Base-by-base conservation (phyloP, 2,888 invertebrate genomes). In the Bhutanitis thaidina region DNA sequence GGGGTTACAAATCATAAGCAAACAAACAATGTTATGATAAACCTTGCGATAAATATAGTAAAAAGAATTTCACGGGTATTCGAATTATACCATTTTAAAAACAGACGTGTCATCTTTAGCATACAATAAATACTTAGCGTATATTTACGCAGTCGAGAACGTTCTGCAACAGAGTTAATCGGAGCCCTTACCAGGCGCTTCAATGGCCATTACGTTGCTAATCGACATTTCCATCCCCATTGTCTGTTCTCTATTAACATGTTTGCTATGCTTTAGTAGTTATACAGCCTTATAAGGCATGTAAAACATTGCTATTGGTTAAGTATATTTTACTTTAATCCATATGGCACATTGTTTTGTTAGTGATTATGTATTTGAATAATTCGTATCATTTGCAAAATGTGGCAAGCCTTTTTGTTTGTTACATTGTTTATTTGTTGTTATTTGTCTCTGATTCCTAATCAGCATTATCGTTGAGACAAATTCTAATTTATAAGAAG, bases 171-270 rank as follows among this genome's bases (percentile, higher is more conserved):
- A 39, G 27, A 27, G 40, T 35, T 34, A 12, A 39, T 38, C 27
- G 25, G 12, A 32, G 14, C 38, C 38, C 30, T 32, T 15, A 44
- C 43, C 10, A 39, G 16, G 39, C 34, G 7, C 27, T 34, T 39
- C 27, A 39, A 40, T 30, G 34, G 12, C 16, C 10, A 39, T 36
- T 45, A 15, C 32, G 44, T 45, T 35, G 40, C 12, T 35, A 35
- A 50, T 45, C 40, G 12, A n/a, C 35, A 50, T 45, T 44, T 50
- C 39, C 35, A 50, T 45, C 35, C 27, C 44, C 50, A 50, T 50
- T 50, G 45, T 50, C 12, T 35, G 29, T n/a, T 16, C 16, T 20
- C 25, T 15, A 50, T 50, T 45, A 40, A 44, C 45, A 50, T 50
- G 40, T 50, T 35, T 45, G 34, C 35, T 45, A 29, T 44, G 34